These are phyloP conservation scores for Tipula vernalis DNA, from an alignment of 2,888 invertebrate species.

Conservation along the genomic window DNA sequence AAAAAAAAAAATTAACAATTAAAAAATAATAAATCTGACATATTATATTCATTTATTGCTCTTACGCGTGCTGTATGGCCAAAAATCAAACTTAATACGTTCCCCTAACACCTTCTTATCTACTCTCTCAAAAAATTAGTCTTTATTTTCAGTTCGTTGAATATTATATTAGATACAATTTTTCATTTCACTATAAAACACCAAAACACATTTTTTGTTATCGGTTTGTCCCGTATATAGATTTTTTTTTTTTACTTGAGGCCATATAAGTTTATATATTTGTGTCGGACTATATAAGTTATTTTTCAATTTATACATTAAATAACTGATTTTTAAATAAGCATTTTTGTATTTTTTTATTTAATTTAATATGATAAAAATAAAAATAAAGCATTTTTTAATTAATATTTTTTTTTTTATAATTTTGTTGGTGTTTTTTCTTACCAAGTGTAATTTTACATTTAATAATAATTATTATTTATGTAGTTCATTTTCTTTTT, in stretches of 20 bases:
- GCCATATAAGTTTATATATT: not conserved
- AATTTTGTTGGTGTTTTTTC: slow-evolving; percentile 17
- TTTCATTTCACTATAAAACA: not conserved
- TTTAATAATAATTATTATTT: not conserved
- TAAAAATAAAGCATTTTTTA: not conserved
- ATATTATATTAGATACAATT: not conserved
- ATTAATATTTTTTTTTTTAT: slow-evolving; percentile 12
- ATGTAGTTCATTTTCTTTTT: not conserved
- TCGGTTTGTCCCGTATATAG: not conserved
- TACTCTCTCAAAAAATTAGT: not conserved
- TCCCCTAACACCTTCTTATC: not conserved
- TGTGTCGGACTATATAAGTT: not conserved
- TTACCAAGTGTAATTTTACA: slow-evolving; percentile 18
- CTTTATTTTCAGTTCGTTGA: not conserved
- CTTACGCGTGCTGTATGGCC: not conserved
- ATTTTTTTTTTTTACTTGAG: not conserved
- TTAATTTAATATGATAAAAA: not conserved
- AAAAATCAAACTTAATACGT: not conserved
- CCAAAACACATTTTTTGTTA: not conserved
- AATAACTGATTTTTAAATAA: too few species aligned
- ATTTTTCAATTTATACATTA: not conserved
- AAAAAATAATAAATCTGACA: not conserved
- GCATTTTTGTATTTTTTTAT: not conserved
- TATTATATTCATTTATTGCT: not conserved
- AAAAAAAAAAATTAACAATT: not conserved